Evolutionary conservation across 2,888 invertebrate genomes (phyloP).

Genomic region (Cephalotes varians): DNA sequence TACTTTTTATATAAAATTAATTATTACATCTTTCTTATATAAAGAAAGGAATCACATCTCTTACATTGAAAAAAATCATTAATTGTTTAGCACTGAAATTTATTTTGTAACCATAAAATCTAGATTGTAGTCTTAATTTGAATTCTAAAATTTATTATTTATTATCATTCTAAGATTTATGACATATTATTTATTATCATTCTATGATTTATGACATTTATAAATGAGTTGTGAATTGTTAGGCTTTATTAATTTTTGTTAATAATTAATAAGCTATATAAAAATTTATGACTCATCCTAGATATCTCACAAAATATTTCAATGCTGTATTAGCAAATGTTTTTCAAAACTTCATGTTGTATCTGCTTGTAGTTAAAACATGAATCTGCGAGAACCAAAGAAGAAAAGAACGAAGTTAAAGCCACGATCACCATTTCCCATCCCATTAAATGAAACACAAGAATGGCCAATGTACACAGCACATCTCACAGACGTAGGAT

Average conservation of each 20-base stretch:
- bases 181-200: too few species aligned
- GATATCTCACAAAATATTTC: neutral
- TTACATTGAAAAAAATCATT: neutral
- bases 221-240: neutral
- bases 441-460: conserved; percentile 85
- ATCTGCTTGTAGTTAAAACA: conserved; percentile 69
- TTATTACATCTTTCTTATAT: neutral
- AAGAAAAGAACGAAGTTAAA: conserved; percentile 85
- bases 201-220: neutral
- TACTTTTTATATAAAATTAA: neutral
- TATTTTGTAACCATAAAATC: neutral
- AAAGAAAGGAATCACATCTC: neutral
- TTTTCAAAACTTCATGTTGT: neutral
- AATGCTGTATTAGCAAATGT: neutral
- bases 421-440: conserved; percentile 83
- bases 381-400: conserved; percentile 87
- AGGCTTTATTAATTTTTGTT: neutral
- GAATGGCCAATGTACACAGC: conserved; percentile 88
- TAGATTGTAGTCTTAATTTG: neutral
- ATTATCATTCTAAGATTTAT: neutral
- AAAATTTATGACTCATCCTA: neutral
- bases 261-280: neutral
- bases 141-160: neutral
- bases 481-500: conserved; percentile 89
- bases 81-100: neutral